Percentiles rank a stretch among this genome's conserved stretches.
These are phyloP conservation scores for Perithous albicinctus DNA, from an alignment of 2,888 invertebrate genomes.

Conservation along the genomic window DNA sequence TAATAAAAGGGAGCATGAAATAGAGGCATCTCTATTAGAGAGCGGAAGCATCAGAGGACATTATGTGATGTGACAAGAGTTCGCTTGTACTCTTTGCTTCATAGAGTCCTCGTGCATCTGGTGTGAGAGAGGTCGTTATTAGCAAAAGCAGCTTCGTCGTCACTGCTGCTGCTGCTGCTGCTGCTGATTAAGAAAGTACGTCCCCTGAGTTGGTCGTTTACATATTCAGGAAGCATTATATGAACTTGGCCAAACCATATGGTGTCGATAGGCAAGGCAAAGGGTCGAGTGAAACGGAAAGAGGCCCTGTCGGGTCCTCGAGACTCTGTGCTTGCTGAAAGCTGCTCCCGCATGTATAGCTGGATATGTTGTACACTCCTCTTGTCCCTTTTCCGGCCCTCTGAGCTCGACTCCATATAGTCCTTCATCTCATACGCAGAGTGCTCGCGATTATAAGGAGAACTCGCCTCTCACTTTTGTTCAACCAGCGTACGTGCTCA, in stretches of 20 bases:
- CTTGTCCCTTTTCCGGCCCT: conserved; percentile 46
- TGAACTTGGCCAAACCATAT: conserved; percentile 78
- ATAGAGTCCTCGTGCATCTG: background rate
- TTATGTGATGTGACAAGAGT: background rate
- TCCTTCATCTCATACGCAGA: conserved; percentile 72
- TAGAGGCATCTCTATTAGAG: background rate
- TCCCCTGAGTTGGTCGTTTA: conserved; percentile 70
- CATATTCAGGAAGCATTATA: conserved; percentile 74
- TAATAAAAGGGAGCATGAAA: background rate
- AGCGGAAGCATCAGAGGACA: conserved; percentile 7
- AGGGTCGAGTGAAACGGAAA: conserved; percentile 68
- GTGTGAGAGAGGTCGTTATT: conserved; percentile 35
- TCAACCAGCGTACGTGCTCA: conserved; percentile 53
- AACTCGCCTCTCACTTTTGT: conserved; percentile 70
- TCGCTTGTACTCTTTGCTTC: background rate
- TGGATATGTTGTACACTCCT: conserved; percentile 48
- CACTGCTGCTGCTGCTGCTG: conserved; percentile 28
- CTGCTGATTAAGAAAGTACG: conserved; percentile 62
- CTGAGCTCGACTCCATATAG: conserved; percentile 65
- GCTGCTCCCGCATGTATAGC: background rate
- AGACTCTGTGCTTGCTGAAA: conserved; percentile 69
- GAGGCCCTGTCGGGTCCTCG: conserved; percentile 68
- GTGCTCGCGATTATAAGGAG: conserved; percentile 74
- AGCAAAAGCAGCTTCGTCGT: conserved; percentile 11
- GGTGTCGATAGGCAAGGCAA: conserved; percentile 77